These are phyloP conservation scores for Ladona fulva DNA, from an alignment of 1,140 invertebrate genomes.

Conservation along the genomic window DNA sequence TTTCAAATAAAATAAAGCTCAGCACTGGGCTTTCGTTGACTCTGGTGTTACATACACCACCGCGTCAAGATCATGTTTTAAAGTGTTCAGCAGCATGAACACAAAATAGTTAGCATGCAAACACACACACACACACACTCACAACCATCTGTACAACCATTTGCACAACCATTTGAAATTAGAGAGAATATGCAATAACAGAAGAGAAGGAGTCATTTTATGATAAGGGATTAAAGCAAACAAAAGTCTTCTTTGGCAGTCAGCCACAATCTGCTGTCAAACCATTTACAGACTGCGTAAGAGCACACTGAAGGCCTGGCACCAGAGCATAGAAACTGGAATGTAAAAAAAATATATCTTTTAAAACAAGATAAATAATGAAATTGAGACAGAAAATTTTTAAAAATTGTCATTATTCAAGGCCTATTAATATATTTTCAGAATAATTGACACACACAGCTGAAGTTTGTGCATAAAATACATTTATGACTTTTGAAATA, in stretches of 20 bases:
- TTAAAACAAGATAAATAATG: no score
- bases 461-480: no score
- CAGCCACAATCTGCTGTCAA: not conserved
- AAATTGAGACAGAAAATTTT: no score
- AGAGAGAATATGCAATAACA: not conserved
- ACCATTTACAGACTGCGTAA: not conserved
- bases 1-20: not conserved
- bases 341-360: not conserved
- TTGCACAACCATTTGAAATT: not conserved
- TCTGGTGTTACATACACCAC: no score
- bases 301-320: not conserved
- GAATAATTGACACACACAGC: no score
- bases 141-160: not conserved
- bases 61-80: no score
- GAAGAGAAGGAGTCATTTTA: not conserved
- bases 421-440: no score
- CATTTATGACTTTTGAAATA: no score
- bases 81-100: not conserved
- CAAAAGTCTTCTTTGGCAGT: not conserved
- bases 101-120: not conserved
- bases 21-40: no score
- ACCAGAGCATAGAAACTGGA: not conserved
- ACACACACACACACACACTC: not conserved
- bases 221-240: constrained; percentile 2
- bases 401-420: no score